Evolutionary conservation across 2,797 vertebrate species (phyloP), one percentile per base, ranked within the genome.

Genomic region (Toxotes lorentzi): DNA sequence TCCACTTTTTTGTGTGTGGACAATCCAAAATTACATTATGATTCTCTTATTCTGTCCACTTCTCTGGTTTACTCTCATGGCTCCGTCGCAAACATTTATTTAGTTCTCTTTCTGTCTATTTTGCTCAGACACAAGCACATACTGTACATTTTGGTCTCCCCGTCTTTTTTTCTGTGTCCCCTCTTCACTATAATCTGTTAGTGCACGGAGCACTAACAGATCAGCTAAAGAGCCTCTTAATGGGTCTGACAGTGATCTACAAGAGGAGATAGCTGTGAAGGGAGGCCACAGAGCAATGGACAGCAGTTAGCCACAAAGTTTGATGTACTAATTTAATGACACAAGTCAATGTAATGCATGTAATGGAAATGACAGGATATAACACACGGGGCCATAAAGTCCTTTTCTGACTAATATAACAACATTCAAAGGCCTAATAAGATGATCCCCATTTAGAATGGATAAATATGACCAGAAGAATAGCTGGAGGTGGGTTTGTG

Each of bases 211-310:
- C 66, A 75, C 83, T 85, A 70, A 87, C 61, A 81, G 60, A 88
- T 48, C 35, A 10, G 53, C 71, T 77, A 67, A 86, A 90, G 79
- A 85, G 88, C 72, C 73, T 88, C 73, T 73, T 89, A 85, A 88
- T 86, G 87, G 81, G 65, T 76, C 73, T 62, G 81, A 74, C 76
- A 81, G 77, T 64, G 76, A 89, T 84, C 80, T 75, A 86, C 6
- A 35, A 40, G 48, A 66, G n/a, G 41, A 11, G 45, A 58, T 63
- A 77, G 62, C 34, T 69, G 53, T 74, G 51, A 79, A 35, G 5
- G 14, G 59, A 80, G 27, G 32, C 30, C 38, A 35, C 78, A 32
- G 57, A 84, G 70, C 81, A 87, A 71, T 6, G 76, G 77, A 83
- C 67, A 81, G 50, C 51, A 76, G 73, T 81, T 78, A 70, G 66